phyloP scores from a whole-genome alignment of 2,113 vertebrate species.

The Laterallus jamaicensis region DNA sequence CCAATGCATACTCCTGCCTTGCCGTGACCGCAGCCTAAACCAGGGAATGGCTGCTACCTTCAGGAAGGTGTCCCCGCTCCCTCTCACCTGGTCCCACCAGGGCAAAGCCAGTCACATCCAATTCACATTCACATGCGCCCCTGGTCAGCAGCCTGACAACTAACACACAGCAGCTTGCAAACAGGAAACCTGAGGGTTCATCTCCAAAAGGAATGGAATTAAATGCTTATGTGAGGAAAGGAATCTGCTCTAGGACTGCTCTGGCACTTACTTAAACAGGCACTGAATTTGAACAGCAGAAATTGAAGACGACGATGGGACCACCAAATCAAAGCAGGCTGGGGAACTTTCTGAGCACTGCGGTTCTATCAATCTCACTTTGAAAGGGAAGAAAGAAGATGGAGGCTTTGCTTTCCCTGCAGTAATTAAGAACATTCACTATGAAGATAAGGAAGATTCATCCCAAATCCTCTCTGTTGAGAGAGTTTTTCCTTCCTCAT shows the following conservation, averaged over 20 bases:
- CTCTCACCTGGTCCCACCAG: not conserved
- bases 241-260: not conserved
- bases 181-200: not conserved
- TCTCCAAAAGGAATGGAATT: not conserved
- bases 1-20: not conserved
- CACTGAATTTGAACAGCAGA: not conserved
- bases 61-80: not conserved
- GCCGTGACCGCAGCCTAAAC: not conserved
- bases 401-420: not conserved
- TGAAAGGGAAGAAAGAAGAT: not conserved
- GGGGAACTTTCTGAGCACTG: not conserved
- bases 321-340: not conserved
- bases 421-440: not conserved
- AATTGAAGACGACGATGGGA: not conserved
- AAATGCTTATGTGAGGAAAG: not conserved
- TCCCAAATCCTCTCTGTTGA: not conserved
- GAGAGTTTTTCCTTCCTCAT: not conserved
- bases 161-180: not conserved
- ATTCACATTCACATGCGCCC: not conserved
- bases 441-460: not conserved
- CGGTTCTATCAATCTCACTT: not conserved
- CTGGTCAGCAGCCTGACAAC: not conserved
- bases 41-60: fast-evolving
- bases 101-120: not conserved
- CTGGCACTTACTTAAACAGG: not conserved